Evolutionary conservation across 2,797 vertebrate genomes (phyloP).

Genomic region (Pempheris klunzingeri): DNA sequence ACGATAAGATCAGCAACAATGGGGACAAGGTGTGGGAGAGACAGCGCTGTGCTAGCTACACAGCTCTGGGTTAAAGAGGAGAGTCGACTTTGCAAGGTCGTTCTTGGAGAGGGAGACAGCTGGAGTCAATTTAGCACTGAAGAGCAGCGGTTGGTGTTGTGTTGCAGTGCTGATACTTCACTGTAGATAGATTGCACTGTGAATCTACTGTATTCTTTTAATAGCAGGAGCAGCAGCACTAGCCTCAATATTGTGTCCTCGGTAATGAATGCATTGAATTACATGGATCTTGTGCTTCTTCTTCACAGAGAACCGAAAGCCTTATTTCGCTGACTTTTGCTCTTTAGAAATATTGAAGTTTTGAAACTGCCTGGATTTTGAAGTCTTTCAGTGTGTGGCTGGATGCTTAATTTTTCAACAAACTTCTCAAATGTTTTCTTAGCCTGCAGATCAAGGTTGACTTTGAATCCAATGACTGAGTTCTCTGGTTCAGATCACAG

Average conservation of each 20-base stretch:
- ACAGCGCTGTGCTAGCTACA: constrained; percentile 69
- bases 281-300: constrained; percentile 10
- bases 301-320: not conserved
- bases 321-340: constrained; percentile 9
- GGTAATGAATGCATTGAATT: constrained; percentile 24
- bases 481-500: constrained; percentile 52
- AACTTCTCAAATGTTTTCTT: constrained; percentile 29
- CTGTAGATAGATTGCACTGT: not conserved
- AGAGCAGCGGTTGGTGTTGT: not conserved
- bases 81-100: constrained; percentile 60
- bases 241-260: not conserved
- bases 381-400: constrained; percentile 1
- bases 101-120: constrained; percentile 12
- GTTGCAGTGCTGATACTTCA: constrained; percentile 29
- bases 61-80: constrained; percentile 61
- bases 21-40: constrained; percentile 74
- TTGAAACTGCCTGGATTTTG: constrained; percentile 13
- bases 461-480: constrained; percentile 52
- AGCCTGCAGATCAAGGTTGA: constrained; percentile 55
- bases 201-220: constrained; percentile 9
- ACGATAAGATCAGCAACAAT: constrained; percentile 84
- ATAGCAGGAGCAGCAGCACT: not conserved
- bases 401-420: constrained; percentile 3
- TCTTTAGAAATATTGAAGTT: constrained; percentile 23
- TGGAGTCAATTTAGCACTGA: constrained; percentile 39